A percentile compares a stretch with the other conserved stretches of the same genome.
These are phyloP conservation scores for Orgyia antiqua DNA, from an alignment of 2,888 invertebrate genomes.

Conservation along the genomic window DNA sequence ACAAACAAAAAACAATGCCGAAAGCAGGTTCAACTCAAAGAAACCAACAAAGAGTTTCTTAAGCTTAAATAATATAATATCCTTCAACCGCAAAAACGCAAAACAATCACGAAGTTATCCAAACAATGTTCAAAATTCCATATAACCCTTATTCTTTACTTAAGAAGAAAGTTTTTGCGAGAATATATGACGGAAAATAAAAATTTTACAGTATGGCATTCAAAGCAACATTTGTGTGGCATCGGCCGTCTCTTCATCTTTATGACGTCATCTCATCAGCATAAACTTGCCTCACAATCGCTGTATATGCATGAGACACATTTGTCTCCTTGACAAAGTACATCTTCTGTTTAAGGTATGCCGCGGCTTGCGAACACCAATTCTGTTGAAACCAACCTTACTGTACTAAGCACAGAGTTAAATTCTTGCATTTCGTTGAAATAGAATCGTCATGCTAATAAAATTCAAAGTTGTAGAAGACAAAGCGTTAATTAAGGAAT, in stretches of 20 bases:
- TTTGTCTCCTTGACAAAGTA: conserved; percentile 53
- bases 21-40: too few species aligned
- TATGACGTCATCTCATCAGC: conserved; percentile 26
- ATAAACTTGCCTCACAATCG: conserved; percentile 30
- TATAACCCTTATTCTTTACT: conserved; percentile 3
- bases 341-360: conserved; percentile 42
- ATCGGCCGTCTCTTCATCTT: conserved; percentile 26
- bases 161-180: conserved; percentile 1
- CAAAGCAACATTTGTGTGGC: conserved; percentile 15
- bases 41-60: too few species aligned
- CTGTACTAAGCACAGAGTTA: neutral
- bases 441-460: conserved; percentile 36
- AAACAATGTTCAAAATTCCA: neutral
- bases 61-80: neutral
- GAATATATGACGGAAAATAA: conserved; percentile 3
- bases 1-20: too few species aligned
- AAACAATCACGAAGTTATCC: conserved; percentile 3
- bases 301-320: conserved; percentile 45
- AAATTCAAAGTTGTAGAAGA: conserved; percentile 40
- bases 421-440: conserved; percentile 9
- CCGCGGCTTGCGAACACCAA: conserved; percentile 13
- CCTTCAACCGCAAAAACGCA: neutral
- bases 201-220: conserved; percentile 3
- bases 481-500: conserved; percentile 47
- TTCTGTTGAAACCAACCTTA: conserved; percentile 13